Evolutionary conservation across 2,888 invertebrate genomes (phyloP).

Genomic region (Tipula lateralis): DNA sequence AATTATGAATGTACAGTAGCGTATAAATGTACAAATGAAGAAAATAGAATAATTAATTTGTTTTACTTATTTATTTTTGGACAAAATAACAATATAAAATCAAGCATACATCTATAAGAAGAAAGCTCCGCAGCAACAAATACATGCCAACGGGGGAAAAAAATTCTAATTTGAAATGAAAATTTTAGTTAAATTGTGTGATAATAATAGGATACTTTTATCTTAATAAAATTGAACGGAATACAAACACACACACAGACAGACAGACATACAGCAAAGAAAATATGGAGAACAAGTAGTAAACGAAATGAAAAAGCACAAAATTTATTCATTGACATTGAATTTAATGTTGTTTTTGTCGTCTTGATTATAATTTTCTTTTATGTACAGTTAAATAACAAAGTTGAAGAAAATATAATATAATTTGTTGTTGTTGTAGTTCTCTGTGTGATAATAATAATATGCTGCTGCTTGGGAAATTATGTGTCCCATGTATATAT

Average conservation of each 20-base stretch:
- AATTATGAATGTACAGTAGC: not conserved
- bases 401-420: not conserved
- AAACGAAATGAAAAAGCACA: not conserved
- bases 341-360: slow-evolving; percentile 11
- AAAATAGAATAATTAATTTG: slow-evolving; percentile 8
- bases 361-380: slow-evolving; percentile 19
- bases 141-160: not conserved
- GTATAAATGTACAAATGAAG: not conserved
- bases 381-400: not conserved
- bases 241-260: not conserved
- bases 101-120: not conserved
- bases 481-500: not conserved
- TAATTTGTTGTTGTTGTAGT: not conserved
- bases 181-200: slow-evolving; percentile 24
- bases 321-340: not conserved
- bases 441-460: not conserved
- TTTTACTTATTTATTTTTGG: not conserved
- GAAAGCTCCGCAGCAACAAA: not conserved
- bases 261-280: not conserved
- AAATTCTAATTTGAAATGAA: slow-evolving; percentile 20
- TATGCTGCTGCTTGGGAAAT: not conserved
- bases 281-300: not conserved
- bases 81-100: not conserved
- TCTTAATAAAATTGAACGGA: not conserved
- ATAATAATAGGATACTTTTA: slow-evolving; percentile 1